Conservation (phyloP, 2,797 vertebrate species). For the Epinephelus malabaricus region DNA sequence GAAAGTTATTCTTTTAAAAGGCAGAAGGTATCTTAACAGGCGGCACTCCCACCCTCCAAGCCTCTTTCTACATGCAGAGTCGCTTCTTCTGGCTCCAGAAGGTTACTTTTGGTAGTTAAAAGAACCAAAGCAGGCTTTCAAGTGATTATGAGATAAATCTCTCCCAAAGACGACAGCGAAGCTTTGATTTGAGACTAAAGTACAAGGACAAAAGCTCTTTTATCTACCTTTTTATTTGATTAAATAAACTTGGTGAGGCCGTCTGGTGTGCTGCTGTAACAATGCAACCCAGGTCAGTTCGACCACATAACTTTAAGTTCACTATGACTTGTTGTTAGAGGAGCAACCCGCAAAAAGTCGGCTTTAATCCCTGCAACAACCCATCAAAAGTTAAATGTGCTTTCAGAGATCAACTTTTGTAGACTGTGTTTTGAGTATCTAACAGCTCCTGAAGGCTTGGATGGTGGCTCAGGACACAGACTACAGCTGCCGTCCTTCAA, state of each 20-base stretch:
- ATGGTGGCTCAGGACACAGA: not conserved
- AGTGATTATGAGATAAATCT: constrained; percentile 52
- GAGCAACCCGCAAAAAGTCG: not conserved
- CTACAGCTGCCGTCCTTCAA: not conserved
- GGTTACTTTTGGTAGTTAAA: constrained; percentile 59
- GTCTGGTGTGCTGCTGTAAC: constrained; percentile 31
- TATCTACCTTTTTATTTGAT: constrained; percentile 51
- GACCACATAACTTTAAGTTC: constrained; percentile 24
- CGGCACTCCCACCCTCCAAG: constrained; percentile 20
- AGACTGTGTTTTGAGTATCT: not conserved
- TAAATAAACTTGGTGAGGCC: constrained; percentile 26
- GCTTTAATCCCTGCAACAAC: not conserved
- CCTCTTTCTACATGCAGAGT: constrained; percentile 20
- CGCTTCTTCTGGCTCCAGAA: constrained; percentile 54
- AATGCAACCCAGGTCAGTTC: constrained; percentile 23
- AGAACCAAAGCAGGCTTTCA: constrained; percentile 54
- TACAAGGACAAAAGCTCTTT: constrained; percentile 65
- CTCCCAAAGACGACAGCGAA: constrained; percentile 31
- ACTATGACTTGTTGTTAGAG: not conserved
- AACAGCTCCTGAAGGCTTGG: not conserved
- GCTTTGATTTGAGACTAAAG: constrained; percentile 57
- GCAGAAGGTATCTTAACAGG: constrained; percentile 63
- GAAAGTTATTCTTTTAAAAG: constrained; percentile 9
- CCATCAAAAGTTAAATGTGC: not conserved
- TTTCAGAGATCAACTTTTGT: not conserved